Percentiles rank a stretch among this genome's conserved stretches.
These are phyloP conservation scores for Merodon equestris DNA, from an alignment of 2,888 invertebrate species.

Conservation along the genomic window DNA sequence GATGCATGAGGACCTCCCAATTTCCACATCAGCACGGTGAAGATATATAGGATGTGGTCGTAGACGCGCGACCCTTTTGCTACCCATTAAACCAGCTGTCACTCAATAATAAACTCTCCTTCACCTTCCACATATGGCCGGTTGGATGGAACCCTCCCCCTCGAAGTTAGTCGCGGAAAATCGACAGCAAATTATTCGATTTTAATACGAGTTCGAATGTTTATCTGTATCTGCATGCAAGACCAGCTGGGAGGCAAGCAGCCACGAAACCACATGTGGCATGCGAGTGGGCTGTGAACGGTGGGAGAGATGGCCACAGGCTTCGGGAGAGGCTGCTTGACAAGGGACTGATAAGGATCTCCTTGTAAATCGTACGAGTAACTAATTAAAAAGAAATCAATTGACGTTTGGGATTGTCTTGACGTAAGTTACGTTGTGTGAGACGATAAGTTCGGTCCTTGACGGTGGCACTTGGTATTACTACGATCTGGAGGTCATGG, in stretches of 20 bases:
- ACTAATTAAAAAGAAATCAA: conserved; percentile 63
- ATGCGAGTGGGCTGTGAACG: conserved; percentile 28
- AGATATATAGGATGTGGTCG: not conserved
- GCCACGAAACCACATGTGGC: not conserved
- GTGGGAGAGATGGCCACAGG: conserved; percentile 23
- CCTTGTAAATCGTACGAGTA: conserved; percentile 16
- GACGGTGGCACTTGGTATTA: conserved; percentile 7
- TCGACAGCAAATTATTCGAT: conserved; percentile 45
- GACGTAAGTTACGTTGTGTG: conserved; percentile 41
- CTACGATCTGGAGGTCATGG: too few relatives aligned
- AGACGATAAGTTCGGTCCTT: conserved; percentile 21
- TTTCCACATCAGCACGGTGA: conserved; percentile 31
- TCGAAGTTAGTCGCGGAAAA: not conserved
- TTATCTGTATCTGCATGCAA: conserved; percentile 8
- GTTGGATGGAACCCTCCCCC: not conserved
- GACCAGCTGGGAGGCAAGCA: not conserved
- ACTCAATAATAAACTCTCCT: conserved; percentile 62
- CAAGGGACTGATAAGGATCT: conserved; percentile 51
- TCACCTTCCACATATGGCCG: not conserved
- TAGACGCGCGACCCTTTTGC: conserved; percentile 58
- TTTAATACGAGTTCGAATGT: conserved; percentile 25
- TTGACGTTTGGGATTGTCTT: conserved; percentile 48
- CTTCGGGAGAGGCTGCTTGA: not conserved
- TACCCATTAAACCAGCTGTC: conserved; percentile 59
- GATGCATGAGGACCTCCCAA: conserved; percentile 65